Evolutionary conservation across 2,888 invertebrate species (phyloP).

Genomic region (Junonia oenone): DNA sequence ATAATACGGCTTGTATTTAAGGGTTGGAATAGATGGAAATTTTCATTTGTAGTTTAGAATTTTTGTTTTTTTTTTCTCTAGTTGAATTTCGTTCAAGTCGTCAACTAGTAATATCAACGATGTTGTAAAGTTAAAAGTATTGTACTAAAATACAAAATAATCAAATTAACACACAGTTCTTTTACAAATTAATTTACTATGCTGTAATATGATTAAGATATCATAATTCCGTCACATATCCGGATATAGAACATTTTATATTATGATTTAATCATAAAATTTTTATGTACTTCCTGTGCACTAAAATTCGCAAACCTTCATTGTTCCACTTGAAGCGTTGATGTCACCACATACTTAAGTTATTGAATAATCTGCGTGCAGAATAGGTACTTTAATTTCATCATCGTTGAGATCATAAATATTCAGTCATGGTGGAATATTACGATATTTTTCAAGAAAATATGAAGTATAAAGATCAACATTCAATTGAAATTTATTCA

Average conservation of each 20-base stretch:
- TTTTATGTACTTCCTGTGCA: not conserved
- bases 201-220: too few relatives aligned
- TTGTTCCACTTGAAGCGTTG: not conserved
- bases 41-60: not conserved
- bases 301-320: not conserved
- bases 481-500: too few relatives aligned
- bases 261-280: not conserved
- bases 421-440: not conserved
- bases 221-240: not conserved
- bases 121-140: too few relatives aligned
- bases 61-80: too few relatives aligned
- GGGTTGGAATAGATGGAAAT: not conserved
- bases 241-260: not conserved
- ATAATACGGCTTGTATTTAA: not conserved
- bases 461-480: too few relatives aligned
- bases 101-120: too few relatives aligned
- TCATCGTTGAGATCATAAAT: not conserved
- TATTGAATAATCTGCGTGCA: not conserved
- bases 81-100: too few relatives aligned
- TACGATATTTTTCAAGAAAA: not conserved
- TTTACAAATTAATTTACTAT: too few relatives aligned
- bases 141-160: too few relatives aligned
- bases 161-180: too few relatives aligned
- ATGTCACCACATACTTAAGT: constrained; percentile 7
- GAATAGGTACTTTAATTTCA: not conserved